These are phyloP conservation scores for Callopanchax toddi DNA, from an alignment of 2,113 vertebrate species.

Conservation along the genomic window DNA sequence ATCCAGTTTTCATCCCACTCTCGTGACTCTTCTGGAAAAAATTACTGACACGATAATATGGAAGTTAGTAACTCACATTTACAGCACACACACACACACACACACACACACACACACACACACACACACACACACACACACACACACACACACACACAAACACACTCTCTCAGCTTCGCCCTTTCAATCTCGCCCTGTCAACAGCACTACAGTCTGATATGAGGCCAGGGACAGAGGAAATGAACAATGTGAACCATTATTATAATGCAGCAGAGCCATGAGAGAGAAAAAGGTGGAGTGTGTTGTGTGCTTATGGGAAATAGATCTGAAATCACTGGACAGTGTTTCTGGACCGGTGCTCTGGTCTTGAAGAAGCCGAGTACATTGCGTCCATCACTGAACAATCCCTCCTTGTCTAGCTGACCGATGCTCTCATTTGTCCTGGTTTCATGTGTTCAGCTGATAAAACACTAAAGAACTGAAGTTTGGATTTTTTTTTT, in stretches of 20 bases:
- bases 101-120: too few relatives aligned
- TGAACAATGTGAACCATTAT: slow-evolving; percentile 49
- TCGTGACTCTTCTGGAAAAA: background rate
- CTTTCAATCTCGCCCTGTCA: slow-evolving; percentile 54
- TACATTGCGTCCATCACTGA: background rate
- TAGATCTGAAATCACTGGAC: slow-evolving; percentile 43
- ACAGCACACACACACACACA: background rate
- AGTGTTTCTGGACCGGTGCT: slow-evolving; percentile 12
- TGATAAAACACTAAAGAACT: slow-evolving; percentile 20
- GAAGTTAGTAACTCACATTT: slow-evolving; percentile 5
- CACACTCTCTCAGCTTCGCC: slow-evolving; percentile 31
- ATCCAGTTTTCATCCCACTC: background rate
- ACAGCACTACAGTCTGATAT: slow-evolving; percentile 48
- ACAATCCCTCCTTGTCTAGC: background rate
- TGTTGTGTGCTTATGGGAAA: slow-evolving; percentile 55
- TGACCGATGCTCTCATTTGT: slow-evolving; percentile 24
- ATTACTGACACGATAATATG: slow-evolving; percentile 20
- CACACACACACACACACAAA: slow-evolving; percentile 10
- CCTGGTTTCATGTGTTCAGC: slow-evolving; percentile 16
- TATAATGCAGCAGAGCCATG: slow-evolving; percentile 47
- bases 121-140: too few relatives aligned
- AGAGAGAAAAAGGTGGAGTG: background rate
- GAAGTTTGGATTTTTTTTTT: background rate
- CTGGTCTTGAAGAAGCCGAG: slow-evolving; percentile 14
- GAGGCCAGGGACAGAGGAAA: slow-evolving; percentile 52